Conservation (phyloP, 2,888 invertebrate genomes). For the Drosophila setosimentum region DNA sequence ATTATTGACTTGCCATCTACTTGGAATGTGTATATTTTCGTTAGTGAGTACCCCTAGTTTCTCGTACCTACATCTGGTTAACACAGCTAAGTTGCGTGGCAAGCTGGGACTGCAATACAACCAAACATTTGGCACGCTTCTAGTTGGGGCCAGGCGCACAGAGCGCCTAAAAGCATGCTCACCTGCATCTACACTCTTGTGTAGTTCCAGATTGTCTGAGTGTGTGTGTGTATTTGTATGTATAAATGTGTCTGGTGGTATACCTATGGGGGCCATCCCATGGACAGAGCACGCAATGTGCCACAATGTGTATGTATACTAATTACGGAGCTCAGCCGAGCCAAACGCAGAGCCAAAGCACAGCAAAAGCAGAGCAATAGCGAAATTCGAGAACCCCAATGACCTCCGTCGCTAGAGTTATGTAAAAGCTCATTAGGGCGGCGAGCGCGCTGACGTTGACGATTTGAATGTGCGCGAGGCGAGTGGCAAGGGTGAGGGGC, state of each 20-base stretch:
- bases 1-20: background rate
- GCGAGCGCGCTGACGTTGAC: conserved; percentile 22
- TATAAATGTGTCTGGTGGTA: conserved; percentile 18
- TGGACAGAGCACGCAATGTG: conserved; percentile 60
- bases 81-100: conserved; percentile 31
- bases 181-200: conserved; percentile 25
- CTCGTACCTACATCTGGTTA: conserved; percentile 17
- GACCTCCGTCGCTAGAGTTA: conserved; percentile 39
- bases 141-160: conserved; percentile 66
- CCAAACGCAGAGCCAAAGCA: conserved; percentile 17
- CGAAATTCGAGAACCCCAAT: conserved; percentile 35
- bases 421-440: conserved; percentile 66
- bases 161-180: conserved; percentile 74
- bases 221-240: conserved; percentile 21
- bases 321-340: conserved; percentile 57
- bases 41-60: conserved; percentile 9
- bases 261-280: conserved; percentile 21
- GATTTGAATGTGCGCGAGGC: conserved; percentile 11
- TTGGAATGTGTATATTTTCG: background rate
- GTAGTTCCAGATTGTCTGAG: conserved; percentile 15
- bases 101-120: conserved; percentile 57
- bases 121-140: conserved; percentile 78
- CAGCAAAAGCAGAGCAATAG: conserved; percentile 11
- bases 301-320: conserved; percentile 42
- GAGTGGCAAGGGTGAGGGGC: background rate